Percentiles rank a stretch among this genome's conserved stretches.
phyloP scores from a whole-genome alignment of 1,140 invertebrate genomes.

The Penaeus chinensis region DNA sequence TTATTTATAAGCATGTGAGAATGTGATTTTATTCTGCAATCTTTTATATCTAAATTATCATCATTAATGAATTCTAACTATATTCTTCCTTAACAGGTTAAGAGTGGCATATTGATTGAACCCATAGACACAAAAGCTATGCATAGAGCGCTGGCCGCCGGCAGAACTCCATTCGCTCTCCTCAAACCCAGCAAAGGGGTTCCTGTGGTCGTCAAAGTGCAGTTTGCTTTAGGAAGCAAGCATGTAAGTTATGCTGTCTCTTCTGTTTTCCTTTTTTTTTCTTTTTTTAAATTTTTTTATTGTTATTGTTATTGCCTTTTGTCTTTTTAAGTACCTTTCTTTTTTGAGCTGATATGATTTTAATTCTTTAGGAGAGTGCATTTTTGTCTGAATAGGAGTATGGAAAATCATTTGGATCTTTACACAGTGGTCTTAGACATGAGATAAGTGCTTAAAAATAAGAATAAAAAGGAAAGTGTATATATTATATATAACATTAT shows the following conservation, averaged over 20 bases:
- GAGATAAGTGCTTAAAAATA: no score
- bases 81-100: conserved; percentile 61
- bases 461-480: no score
- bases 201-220: conserved; percentile 75
- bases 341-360: no score
- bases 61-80: conserved; percentile 16
- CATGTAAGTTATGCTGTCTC: conserved; percentile 67
- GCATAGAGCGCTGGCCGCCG: conserved; percentile 70
- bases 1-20: conserved; percentile 16
- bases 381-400: conserved; percentile 42
- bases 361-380: neutral
- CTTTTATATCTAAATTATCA: neutral
- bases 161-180: conserved; percentile 73
- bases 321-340: neutral
- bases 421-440: no score
- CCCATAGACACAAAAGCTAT: conserved; percentile 75
- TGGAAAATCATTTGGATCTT: neutral
- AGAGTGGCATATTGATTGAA: conserved; percentile 71
- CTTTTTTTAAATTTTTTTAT: neutral
- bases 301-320: neutral
- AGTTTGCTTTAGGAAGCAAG: conserved; percentile 70
- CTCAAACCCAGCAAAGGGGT: conserved; percentile 73
- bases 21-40: conserved; percentile 9
- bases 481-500: no score
- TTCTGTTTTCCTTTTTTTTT: neutral